Evolutionary conservation across 2,113 vertebrate species (phyloP).

Genomic region (Chroicocephalus ridibundus): DNA sequence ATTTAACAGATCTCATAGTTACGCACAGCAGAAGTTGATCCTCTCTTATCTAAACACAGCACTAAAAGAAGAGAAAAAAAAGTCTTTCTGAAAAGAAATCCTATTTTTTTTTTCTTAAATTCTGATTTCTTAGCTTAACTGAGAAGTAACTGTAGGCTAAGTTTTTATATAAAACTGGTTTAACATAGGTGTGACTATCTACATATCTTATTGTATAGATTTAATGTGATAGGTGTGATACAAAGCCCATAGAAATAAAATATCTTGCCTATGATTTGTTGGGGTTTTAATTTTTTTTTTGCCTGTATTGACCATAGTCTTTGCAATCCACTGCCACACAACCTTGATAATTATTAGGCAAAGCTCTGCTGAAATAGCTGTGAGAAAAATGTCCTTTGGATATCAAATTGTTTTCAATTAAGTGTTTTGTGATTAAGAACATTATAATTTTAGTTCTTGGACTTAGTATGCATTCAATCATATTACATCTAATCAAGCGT

Average conservation of each 20-base stretch:
- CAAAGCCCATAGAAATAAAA: background rate
- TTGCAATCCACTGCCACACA: background rate
- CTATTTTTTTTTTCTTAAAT: too few relatives aligned
- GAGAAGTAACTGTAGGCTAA: background rate
- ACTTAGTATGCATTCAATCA: background rate
- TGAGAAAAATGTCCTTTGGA: background rate
- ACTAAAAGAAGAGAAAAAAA: background rate
- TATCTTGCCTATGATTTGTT: background rate
- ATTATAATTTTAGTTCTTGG: background rate
- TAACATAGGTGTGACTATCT: background rate
- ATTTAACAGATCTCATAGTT: background rate
- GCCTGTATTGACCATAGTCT: background rate
- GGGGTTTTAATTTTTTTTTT: background rate
- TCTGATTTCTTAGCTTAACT: background rate
- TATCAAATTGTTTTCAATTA: background rate
- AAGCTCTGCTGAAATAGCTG: background rate
- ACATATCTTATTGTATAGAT: background rate
- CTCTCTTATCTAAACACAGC: background rate
- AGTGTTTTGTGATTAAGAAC: background rate
- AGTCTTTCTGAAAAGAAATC: background rate
- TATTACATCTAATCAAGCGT: background rate
- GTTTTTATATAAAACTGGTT: background rate
- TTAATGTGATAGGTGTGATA: background rate
- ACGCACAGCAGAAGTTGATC: background rate
- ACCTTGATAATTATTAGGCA: background rate